Conservation (phyloP, 1,140 invertebrate species). For the Scylla paramamosain region DNA sequence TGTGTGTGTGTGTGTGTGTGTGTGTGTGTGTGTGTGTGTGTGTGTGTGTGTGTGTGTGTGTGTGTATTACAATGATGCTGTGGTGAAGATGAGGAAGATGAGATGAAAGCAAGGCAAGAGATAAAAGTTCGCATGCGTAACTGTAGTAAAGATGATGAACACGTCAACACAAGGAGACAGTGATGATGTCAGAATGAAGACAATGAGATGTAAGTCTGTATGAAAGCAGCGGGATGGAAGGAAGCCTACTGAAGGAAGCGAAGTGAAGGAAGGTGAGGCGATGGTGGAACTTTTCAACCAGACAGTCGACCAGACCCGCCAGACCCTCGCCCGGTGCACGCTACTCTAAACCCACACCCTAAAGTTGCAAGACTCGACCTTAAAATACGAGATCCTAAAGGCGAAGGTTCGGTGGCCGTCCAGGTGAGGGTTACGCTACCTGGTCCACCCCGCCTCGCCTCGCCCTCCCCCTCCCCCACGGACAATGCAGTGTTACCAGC, state of each 20-base stretch:
- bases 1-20: too few species aligned
- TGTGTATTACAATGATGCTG: neutral
- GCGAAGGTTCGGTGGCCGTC: neutral
- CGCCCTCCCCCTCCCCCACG: neutral
- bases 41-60: too few species aligned
- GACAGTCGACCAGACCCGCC: neutral
- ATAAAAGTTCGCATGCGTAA: too few species aligned
- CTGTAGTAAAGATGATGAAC: too few species aligned
- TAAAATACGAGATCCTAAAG: neutral
- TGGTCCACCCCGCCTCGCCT: neutral
- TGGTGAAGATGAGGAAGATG: neutral
- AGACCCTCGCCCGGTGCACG: neutral
- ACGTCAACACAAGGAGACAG: too few species aligned
- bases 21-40: too few species aligned
- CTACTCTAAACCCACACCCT: neutral
- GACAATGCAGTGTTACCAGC: slow-evolving; percentile 50
- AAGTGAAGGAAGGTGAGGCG: neutral
- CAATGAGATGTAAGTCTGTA: neutral
- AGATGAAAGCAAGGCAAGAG: neutral
- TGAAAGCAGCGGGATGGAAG: neutral
- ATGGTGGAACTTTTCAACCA: neutral
- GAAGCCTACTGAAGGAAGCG: neutral
- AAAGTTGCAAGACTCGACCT: neutral
- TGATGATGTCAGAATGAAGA: neutral
- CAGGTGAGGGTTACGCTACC: slow-evolving; percentile 3